Evolutionary conservation across 2,888 invertebrate genomes (phyloP).

Genomic region (Meliscaeva auricollis): DNA sequence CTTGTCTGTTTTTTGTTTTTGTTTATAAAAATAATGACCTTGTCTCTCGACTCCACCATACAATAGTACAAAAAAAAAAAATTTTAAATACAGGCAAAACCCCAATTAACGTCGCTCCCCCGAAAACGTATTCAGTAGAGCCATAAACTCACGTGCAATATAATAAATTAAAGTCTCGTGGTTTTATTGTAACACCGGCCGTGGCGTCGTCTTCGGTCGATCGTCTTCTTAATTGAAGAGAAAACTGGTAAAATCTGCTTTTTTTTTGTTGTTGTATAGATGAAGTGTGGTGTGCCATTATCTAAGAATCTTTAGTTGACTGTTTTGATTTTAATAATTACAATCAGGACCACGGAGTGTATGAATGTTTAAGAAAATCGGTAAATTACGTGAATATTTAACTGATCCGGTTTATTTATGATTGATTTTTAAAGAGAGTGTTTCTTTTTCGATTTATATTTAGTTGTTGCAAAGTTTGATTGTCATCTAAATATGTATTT

Average conservation of each 20-base stretch:
- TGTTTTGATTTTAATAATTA: too few relatives aligned
- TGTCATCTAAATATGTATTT: too few relatives aligned
- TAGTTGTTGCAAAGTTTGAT: too few relatives aligned
- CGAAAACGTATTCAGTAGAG: not conserved
- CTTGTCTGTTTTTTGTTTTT: slow-evolving; percentile 14
- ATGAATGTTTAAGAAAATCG: too few relatives aligned
- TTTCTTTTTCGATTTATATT: too few relatives aligned
- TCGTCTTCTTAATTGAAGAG: not conserved
- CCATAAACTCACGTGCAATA: slow-evolving; percentile 12
- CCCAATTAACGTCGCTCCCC: slow-evolving; percentile 1
- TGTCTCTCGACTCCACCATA: not conserved
- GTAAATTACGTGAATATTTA: too few relatives aligned
- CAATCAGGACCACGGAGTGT: too few relatives aligned
- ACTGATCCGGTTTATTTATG: too few relatives aligned
- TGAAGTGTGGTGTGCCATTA: too few relatives aligned
- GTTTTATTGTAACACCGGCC: not conserved
- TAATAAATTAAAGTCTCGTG: slow-evolving; percentile 16
- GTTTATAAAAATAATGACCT: slow-evolving; percentile 28
- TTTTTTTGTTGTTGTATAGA: not conserved
- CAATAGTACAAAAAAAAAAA: not conserved
- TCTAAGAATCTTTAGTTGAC: too few relatives aligned
- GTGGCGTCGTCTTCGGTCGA: not conserved
- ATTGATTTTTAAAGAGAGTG: too few relatives aligned
- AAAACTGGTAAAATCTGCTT: slow-evolving; percentile 4
- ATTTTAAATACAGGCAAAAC: not conserved